Percentiles rank a stretch among this genome's conserved stretches.
Conservation (phyloP, 2,113 vertebrate genomes). For the Propithecus coquereli region DNA sequence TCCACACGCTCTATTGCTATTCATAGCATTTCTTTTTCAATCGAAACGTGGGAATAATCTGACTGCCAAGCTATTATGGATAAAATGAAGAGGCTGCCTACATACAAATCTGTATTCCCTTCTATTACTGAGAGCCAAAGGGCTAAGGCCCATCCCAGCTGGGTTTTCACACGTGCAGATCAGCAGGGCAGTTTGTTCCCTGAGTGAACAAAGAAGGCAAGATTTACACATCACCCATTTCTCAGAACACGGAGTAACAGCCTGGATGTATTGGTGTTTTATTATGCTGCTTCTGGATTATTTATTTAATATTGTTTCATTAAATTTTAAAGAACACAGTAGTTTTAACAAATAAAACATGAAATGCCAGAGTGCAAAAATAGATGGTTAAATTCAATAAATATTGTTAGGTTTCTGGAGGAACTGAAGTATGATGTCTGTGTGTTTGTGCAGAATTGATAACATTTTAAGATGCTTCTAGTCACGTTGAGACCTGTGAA, state of each 20-base stretch:
- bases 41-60: slow-evolving; percentile 44
- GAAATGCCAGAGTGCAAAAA: slow-evolving; percentile 50
- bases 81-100: slow-evolving; percentile 52
- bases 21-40: slow-evolving; percentile 62
- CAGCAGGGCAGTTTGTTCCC: slow-evolving; percentile 10
- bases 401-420: slow-evolving; percentile 37
- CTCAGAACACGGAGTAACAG: slow-evolving; percentile 20
- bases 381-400: slow-evolving; percentile 59
- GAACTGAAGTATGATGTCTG: not conserved
- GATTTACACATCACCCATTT: slow-evolving; percentile 43
- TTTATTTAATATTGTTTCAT: slow-evolving; percentile 63
- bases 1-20: slow-evolving; percentile 33
- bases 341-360: slow-evolving; percentile 59
- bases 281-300: slow-evolving; percentile 53
- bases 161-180: slow-evolving; percentile 43
- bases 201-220: slow-evolving; percentile 17
- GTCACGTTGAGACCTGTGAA: not conserved
- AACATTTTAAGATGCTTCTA: slow-evolving; percentile 10
- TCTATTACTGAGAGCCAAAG: slow-evolving; percentile 31
- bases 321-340: slow-evolving; percentile 65
- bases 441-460: slow-evolving; percentile 16
- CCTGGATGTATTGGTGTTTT: slow-evolving; percentile 18
- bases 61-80: slow-evolving; percentile 54
- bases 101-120: slow-evolving; percentile 31
- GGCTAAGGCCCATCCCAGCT: slow-evolving; percentile 6